Evolutionary conservation across 2,797 vertebrate species (phyloP), one percentile per base, ranked within the genome.

Genomic region (Darevskia mixta): DNA sequence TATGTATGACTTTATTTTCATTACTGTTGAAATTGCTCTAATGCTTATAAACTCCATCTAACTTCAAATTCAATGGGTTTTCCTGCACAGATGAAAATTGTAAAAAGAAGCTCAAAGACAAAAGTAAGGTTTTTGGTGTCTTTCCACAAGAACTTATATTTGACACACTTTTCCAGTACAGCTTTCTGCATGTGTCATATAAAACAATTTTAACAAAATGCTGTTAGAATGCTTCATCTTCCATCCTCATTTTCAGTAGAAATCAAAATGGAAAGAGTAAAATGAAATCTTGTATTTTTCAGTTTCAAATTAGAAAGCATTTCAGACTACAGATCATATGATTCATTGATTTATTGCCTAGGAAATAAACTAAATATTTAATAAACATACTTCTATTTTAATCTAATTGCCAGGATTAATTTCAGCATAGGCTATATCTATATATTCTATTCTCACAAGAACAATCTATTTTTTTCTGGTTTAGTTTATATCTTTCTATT

Each of bases 81-180:
- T 96, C 94, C 95, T 69, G 82, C 89, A 97, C 98, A 98, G 99
- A 99, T 97, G 98, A 99, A 94, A 96, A 97, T 96, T 98, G 98
- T 98, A 99, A 98, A 98, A 98, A 98, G 98, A 99, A 98, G 98
- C 98, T 99, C 95, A 99, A 98, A 97, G 98, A 99, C 94, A 99
- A 99, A 99, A 98, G 99, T 99, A 99, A 99, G 99, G 96, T 95
- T 97, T 93, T 92, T 93, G 90, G 75, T 96, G 89, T 95, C 88
- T 95, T 91, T 94, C 90, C 93, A 90, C 89, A 71, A 92, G 88
- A 91, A 86, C 94, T 94, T 94, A 89, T 90, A 73, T 92, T 93
- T 92, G 82, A 82, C 79, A 93, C 93, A 49, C 90, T 69, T 91
- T 91, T 90, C 92, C 90, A 86, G 55, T 92, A 83, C n/a, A 93